Conservation (phyloP, 92 coral and sea anemone genomes). For the Paramuricea clavata region DNA sequence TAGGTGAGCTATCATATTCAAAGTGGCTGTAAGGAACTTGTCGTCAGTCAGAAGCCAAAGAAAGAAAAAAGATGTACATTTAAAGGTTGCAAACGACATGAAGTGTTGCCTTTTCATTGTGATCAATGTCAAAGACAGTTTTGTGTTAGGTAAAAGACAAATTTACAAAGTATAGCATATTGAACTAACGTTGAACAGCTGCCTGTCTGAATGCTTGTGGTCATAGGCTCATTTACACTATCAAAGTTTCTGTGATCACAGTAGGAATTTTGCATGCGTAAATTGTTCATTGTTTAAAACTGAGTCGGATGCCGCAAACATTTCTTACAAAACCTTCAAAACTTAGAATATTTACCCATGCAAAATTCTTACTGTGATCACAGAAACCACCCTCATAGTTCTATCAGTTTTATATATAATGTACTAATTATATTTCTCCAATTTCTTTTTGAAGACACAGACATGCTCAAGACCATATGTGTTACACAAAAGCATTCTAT, state of each 20-base stretch:
- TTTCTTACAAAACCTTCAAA: too few relatives aligned
- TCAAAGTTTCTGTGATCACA: too few relatives aligned
- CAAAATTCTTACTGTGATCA: too few relatives aligned
- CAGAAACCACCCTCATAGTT: too few relatives aligned
- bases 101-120: slow-evolving; percentile 89
- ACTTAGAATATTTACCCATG: too few relatives aligned
- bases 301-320: too few relatives aligned
- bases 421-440: neutral
- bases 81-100: slow-evolving; percentile 85
- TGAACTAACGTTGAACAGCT: too few relatives aligned
- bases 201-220: too few relatives aligned
- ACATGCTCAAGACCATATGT: slow-evolving; percentile 65
- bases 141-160: slow-evolving; percentile 82
- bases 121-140: slow-evolving; percentile 79
- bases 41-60: slow-evolving; percentile 80
- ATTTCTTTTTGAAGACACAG: slow-evolving; percentile 50
- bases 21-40: slow-evolving; percentile 94
- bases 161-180: neutral
- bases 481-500: slow-evolving; percentile 20
- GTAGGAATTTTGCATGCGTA: too few relatives aligned
- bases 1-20: slow-evolving; percentile 88
- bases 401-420: too few relatives aligned
- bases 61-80: slow-evolving; percentile 87
- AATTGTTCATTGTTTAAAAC: too few relatives aligned
- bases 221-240: too few relatives aligned